Conservation (phyloP, 2,888 invertebrate genomes). For the Tuberolachnus salignus region DNA sequence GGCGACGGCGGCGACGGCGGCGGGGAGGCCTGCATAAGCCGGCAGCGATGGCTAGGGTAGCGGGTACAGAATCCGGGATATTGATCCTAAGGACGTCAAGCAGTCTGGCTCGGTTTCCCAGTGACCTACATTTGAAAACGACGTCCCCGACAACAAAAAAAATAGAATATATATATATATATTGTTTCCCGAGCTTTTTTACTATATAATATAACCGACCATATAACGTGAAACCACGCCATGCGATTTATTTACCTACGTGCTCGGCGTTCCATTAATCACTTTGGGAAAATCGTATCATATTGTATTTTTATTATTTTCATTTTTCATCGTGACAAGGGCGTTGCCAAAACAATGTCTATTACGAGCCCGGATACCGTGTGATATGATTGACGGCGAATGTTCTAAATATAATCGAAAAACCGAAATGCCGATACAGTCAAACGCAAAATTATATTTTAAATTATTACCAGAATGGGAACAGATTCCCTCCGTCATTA, state of each 20-base stretch:
- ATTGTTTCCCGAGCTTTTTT: neutral
- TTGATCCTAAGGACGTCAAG: conserved; percentile 48
- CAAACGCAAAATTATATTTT: neutral
- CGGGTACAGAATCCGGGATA: conserved; percentile 40
- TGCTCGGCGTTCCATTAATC: conserved; percentile 47
- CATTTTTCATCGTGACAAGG: conserved; percentile 27
- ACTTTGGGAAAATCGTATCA: conserved; percentile 8
- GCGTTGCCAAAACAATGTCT: conserved; percentile 52
- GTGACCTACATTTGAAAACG: conserved; percentile 49
- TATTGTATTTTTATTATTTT: conserved; percentile 32
- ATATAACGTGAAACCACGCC: conserved; percentile 21
- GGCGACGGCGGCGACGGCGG: too few species aligned
- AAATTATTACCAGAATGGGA: neutral
- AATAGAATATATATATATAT: too few species aligned
- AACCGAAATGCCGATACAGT: neutral
- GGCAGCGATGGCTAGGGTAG: conserved; percentile 30
- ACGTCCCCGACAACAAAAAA: conserved; percentile 35
- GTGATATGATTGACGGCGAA: conserved; percentile 31
- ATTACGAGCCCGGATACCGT: neutral
- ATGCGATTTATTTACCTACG: conserved; percentile 28
- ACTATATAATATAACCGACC: neutral
- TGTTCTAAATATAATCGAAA: conserved; percentile 49
- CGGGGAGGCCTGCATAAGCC: neutral
- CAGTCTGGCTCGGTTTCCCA: conserved; percentile 44
- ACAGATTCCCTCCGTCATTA: too few species aligned